phyloP scores from a whole-genome alignment of 2,797 vertebrate species.

The Coranthus polyacanthus region DNA sequence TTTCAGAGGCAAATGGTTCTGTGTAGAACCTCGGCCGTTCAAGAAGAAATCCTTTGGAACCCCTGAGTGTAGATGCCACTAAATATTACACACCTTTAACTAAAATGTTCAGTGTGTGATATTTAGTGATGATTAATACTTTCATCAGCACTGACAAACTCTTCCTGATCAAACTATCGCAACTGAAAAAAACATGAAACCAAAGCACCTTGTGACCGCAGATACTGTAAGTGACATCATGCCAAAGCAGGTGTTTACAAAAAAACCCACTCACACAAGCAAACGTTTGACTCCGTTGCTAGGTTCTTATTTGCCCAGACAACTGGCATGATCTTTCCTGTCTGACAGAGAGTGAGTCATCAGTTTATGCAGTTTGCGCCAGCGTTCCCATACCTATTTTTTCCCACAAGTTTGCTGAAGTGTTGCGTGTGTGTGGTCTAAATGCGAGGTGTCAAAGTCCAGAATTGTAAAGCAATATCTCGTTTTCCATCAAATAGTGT shows the following conservation, averaged over 20 bases:
- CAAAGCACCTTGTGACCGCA: background rate
- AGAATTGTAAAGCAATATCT: constrained; percentile 50
- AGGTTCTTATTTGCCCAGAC: constrained; percentile 55
- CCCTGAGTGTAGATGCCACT: no score
- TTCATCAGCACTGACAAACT: no score
- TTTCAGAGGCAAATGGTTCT: no score
- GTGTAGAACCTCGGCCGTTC: no score
- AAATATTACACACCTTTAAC: background rate
- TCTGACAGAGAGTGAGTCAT: constrained; percentile 69
- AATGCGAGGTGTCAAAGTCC: constrained; percentile 62
- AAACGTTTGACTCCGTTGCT: constrained; percentile 37
- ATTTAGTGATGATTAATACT: no score
- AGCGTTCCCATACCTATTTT: constrained; percentile 50
- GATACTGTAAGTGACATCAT: constrained; percentile 46
- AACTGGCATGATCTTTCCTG: constrained; percentile 24
- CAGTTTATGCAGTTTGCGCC: constrained; percentile 14
- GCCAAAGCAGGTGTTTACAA: constrained; percentile 44
- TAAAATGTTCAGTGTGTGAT: no score
- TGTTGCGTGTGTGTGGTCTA: background rate
- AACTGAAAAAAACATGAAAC: constrained; percentile 5
- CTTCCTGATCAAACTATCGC: no score
- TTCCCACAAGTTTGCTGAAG: constrained; percentile 5
- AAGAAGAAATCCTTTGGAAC: no score
- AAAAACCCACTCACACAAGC: background rate
- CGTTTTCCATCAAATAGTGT: constrained; percentile 23